Percentiles rank a stretch among this genome's conserved stretches.
phyloP scores from a whole-genome alignment of 1,140 invertebrate genomes.

The Leptopilina clavipes region DNA sequence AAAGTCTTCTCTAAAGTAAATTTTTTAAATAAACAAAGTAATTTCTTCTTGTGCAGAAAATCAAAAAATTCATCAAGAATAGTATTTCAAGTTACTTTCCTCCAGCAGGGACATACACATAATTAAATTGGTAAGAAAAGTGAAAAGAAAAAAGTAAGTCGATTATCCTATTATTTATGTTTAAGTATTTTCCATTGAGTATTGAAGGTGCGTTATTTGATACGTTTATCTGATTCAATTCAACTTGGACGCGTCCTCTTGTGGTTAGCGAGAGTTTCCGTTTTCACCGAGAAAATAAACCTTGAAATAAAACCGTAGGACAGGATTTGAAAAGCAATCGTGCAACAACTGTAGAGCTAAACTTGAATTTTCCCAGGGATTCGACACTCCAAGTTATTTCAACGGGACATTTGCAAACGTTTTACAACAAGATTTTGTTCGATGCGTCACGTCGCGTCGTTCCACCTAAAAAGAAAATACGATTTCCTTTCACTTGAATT shows the following conservation, averaged over 20 bases:
- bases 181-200: neutral
- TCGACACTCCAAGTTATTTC: conserved; percentile 11
- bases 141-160: too few relatives aligned
- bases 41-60: too few relatives aligned
- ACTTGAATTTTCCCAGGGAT: neutral
- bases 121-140: too few relatives aligned
- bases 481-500: neutral
- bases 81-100: too few relatives aligned
- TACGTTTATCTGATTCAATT: conserved; percentile 13
- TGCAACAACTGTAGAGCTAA: neutral
- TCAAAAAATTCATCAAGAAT: too few relatives aligned
- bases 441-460: conserved; percentile 11
- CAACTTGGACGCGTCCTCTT: neutral
- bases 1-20: neutral
- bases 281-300: neutral
- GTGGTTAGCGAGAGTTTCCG: neutral
- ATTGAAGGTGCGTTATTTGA: neutral
- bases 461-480: conserved; percentile 5
- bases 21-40: too few relatives aligned
- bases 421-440: conserved; percentile 6
- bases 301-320: neutral
- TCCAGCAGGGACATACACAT: too few relatives aligned
- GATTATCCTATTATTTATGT: neutral
- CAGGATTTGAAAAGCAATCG: neutral
- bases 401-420: conserved; percentile 15